A percentile compares a stretch with the other conserved stretches of the same genome.
Conservation (phyloP, 2,113 vertebrate genomes). For the Melanerpes formicivorus region DNA sequence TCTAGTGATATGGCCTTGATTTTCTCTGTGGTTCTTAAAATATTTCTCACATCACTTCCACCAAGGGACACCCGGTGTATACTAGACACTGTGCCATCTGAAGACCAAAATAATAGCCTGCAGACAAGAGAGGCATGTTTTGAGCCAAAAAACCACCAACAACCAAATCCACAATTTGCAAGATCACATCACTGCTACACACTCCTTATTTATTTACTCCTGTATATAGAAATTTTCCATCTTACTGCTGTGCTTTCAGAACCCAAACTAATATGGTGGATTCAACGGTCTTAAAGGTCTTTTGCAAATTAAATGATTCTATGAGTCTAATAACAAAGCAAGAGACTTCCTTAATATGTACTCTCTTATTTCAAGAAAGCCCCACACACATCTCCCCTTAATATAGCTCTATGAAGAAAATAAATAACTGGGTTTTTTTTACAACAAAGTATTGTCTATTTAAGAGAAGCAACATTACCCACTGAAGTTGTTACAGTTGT, state of each 20-base stretch:
- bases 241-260: not conserved
- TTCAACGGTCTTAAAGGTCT: no score
- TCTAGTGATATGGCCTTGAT: constrained; percentile 81
- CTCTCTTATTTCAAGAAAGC: not conserved
- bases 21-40: constrained; percentile 75
- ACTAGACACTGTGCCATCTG: constrained; percentile 73
- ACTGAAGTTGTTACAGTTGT: not conserved
- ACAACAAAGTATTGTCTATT: not conserved
- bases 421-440: not conserved
- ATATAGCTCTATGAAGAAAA: not conserved
- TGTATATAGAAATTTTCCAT: not conserved
- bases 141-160: not conserved
- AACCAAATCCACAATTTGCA: not conserved
- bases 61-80: constrained; percentile 77
- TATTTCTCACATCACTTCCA: constrained; percentile 57
- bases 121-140: not conserved
- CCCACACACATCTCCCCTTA: not conserved
- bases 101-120: constrained; percentile 92
- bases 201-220: not conserved
- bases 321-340: not conserved
- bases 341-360: not conserved
- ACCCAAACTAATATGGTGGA: not conserved
- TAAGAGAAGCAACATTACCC: not conserved
- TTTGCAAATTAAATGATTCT: no score
- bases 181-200: not conserved